Conservation (phyloP, 2,888 invertebrate genomes). For the Notodonta dromedarius region DNA sequence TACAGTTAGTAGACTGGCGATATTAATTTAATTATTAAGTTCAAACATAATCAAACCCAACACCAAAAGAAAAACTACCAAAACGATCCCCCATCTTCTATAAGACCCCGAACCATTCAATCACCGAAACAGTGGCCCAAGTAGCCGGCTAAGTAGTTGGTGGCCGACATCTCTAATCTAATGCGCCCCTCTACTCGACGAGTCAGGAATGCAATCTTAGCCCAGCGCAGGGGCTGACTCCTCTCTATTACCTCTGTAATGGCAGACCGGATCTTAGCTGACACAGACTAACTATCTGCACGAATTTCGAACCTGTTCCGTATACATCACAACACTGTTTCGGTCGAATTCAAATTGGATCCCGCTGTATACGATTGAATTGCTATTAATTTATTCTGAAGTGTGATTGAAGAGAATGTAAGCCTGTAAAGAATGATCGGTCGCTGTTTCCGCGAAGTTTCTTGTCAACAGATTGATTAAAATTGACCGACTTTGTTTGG, state of each 20-base stretch:
- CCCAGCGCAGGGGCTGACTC: conserved; percentile 47
- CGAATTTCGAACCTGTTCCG: conserved; percentile 48
- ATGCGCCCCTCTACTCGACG: conserved; percentile 60
- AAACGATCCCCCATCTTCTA: neutral
- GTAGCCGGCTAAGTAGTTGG: conserved; percentile 66
- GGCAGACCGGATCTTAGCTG: conserved; percentile 51
- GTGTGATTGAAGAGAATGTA: neutral
- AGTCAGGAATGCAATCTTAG: conserved; percentile 60
- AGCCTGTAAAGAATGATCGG: conserved; percentile 18
- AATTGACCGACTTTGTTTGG: conserved; percentile 15
- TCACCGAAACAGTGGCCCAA: conserved; percentile 45
- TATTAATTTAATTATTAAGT: neutral
- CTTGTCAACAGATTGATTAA: conserved; percentile 30
- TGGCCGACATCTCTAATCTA: conserved; percentile 70
- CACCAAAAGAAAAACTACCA: neutral
- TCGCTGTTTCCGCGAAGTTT: conserved; percentile 30
- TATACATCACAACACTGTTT: conserved; percentile 41
- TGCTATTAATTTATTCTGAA: conserved; percentile 37
- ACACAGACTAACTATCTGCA: conserved; percentile 47
- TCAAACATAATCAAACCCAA: neutral
- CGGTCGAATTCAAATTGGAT: conserved; percentile 51
- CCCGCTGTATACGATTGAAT: conserved; percentile 20
- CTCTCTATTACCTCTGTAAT: conserved; percentile 54
- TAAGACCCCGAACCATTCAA: conserved; percentile 26
- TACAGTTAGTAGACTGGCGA: no score